Percentiles rank a stretch among this genome's conserved stretches.
These are phyloP conservation scores for Notodonta dromedarius DNA, from an alignment of 2,888 invertebrate genomes.

Conservation along the genomic window DNA sequence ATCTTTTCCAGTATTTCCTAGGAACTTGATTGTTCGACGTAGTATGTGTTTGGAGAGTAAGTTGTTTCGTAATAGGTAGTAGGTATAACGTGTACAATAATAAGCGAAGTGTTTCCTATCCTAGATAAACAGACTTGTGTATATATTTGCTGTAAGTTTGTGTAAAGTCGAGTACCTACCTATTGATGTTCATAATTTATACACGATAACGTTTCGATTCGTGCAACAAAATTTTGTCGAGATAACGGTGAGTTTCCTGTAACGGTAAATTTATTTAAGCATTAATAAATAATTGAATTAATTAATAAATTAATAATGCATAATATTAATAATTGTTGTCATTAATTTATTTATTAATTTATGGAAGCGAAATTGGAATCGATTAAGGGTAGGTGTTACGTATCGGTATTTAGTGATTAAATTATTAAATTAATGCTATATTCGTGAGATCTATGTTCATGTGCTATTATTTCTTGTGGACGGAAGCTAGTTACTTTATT, in stretches of 20 bases:
- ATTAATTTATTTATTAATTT: conserved; percentile 23
- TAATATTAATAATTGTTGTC: no score
- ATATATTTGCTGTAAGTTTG: conserved; percentile 71
- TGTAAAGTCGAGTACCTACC: conserved; percentile 79
- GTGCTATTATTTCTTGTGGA: conserved; percentile 50
- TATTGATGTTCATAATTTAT: conserved; percentile 82
- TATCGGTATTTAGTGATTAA: conserved; percentile 74
- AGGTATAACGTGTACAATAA: conserved; percentile 75
- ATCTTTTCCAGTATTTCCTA: conserved; percentile 79
- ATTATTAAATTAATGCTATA: conserved; percentile 60
- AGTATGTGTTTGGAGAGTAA: conserved; percentile 71
- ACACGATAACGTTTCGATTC: conserved; percentile 57
- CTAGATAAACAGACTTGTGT: conserved; percentile 73
- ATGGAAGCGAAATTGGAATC: conserved; percentile 78
- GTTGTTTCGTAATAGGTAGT: conserved; percentile 73
- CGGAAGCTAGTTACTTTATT: conserved; percentile 73
- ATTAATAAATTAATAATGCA: no score
- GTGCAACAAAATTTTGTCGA: conserved; percentile 55
- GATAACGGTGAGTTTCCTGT: conserved; percentile 83
- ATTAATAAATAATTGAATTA: conserved; percentile 9
- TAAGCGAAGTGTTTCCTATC: conserved; percentile 83
- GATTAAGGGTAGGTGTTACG: conserved; percentile 74
- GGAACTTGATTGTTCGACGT: conserved; percentile 76
- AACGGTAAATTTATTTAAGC: conserved; percentile 73
- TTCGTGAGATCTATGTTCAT: conserved; percentile 37